These are phyloP conservation scores for Melanotaenia nigrans DNA, from an alignment of 2,797 vertebrate genomes.

Conservation along the genomic window DNA sequence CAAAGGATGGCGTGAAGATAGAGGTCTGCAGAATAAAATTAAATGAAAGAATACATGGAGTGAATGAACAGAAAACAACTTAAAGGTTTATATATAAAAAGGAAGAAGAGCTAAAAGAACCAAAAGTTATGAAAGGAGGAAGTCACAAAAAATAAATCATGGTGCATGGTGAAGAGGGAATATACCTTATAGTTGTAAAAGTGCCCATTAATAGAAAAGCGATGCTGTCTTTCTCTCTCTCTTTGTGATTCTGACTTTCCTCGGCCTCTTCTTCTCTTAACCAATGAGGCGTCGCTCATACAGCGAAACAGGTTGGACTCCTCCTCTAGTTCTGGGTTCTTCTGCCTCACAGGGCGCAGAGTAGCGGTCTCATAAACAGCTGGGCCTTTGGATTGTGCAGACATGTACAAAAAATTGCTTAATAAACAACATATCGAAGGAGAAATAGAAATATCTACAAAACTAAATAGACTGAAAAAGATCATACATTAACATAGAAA, in stretches of 20 bases:
- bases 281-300: slow-evolving; percentile 82
- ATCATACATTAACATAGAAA: neutral
- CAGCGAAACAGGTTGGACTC: slow-evolving; percentile 87
- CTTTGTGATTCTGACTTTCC: slow-evolving; percentile 68
- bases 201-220: slow-evolving; percentile 94
- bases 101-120: too few relatives aligned
- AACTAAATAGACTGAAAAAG: too few relatives aligned
- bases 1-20: slow-evolving; percentile 90
- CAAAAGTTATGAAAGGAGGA: neutral
- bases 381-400: slow-evolving; percentile 67
- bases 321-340: slow-evolving; percentile 68
- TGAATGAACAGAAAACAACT: too few relatives aligned
- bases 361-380: slow-evolving; percentile 79
- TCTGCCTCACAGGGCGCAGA: slow-evolving; percentile 68
- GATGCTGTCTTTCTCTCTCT: slow-evolving; percentile 81
- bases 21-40: slow-evolving; percentile 84
- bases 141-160: neutral
- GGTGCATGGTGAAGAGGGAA: neutral
- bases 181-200: slow-evolving; percentile 89
- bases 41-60: neutral
- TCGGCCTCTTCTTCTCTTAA: slow-evolving; percentile 80
- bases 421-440: neutral
- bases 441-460: neutral
- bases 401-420: slow-evolving; percentile 8
- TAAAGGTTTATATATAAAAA: neutral